Evolutionary conservation across 2,113 vertebrate species (phyloP), one percentile per base, ranked within the genome.

Genomic region (Stomatorhinus ivindoensis): DNA sequence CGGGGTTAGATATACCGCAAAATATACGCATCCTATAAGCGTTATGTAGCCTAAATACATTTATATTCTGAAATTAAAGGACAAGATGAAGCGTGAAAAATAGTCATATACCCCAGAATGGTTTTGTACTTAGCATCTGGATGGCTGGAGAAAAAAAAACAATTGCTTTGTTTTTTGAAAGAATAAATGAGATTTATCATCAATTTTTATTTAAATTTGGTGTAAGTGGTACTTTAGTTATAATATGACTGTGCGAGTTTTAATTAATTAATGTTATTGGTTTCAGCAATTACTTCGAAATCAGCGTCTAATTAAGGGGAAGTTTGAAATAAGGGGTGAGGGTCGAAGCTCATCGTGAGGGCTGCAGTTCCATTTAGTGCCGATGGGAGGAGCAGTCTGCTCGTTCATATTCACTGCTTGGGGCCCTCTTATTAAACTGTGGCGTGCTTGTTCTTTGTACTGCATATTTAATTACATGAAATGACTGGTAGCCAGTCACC

Each of bases 351-450:
- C 82, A 47, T 24, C 19, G 24, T 47, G 21, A 10, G 24, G 48
- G 48, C n/a, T 48, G 85, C 46, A 51, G 69, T 88, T 88, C 8
- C 35, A 58, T 46, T 58, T 27, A 58, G 24, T 84, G 35, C 9
- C 35, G 88, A 85, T 51, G 44, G 88, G 88, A 51, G 88, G 88
- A 42, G 88, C 88, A 42, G 55, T 88, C 48, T 83, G 17, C 48
- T 61, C 87, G 85, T 47, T 53, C 50, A 87, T 50, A 53, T 51
- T 58, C 9, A 5, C 27, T 86, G 35, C n/a, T 51, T 35, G 15
- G 10, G 27, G 21, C 19, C 48, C 31, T 51, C 42, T 13, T 35
- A 51, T 47, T 84, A 84, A 84, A 46, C 44, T 84, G 10, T 46
- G 39, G 42, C 82, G 10, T 47, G 42, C 82, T 46, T 47, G 82